Evolutionary conservation across 1,140 invertebrate species (phyloP).

Genomic region (Drosophila littoralis): DNA sequence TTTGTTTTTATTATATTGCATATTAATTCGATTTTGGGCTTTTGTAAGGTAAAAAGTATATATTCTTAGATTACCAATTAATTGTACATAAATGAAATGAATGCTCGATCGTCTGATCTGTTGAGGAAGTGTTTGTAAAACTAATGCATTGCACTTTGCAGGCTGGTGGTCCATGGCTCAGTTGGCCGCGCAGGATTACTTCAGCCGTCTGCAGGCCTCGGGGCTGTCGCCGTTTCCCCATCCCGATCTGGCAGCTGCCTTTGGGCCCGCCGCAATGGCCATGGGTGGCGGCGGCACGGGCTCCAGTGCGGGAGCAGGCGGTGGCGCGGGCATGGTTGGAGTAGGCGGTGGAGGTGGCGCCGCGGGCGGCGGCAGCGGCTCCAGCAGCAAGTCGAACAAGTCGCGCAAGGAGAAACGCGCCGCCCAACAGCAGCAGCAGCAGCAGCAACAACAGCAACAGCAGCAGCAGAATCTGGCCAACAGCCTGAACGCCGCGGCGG

Average conservation of each 20-base stretch:
- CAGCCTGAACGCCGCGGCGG: slow-evolving; percentile 84
- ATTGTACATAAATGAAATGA: no score
- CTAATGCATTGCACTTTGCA: slow-evolving; percentile 64
- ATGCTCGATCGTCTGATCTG: background rate
- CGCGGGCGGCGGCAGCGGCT: slow-evolving; percentile 58
- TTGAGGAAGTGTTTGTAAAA: background rate
- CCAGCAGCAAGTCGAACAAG: slow-evolving; percentile 77
- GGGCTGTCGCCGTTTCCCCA: slow-evolving; percentile 89
- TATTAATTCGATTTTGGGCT: no score
- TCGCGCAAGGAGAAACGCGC: slow-evolving; percentile 78
- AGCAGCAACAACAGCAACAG: slow-evolving; percentile 77
- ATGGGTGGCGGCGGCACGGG: slow-evolving; percentile 79
- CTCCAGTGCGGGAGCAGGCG: slow-evolving; percentile 65
- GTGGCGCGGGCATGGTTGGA: slow-evolving; percentile 51
- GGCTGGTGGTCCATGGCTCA: slow-evolving; percentile 96
- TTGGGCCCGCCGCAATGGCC: slow-evolving; percentile 85
- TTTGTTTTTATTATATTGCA: background rate
- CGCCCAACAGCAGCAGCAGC: slow-evolving; percentile 71
- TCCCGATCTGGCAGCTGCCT: slow-evolving; percentile 81
- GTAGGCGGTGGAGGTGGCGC: slow-evolving; percentile 53
- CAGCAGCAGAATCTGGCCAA: slow-evolving; percentile 82
- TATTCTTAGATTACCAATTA: no score
- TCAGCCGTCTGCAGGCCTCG: slow-evolving; percentile 91
- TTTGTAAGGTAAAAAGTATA: no score
- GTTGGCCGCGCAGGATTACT: slow-evolving; percentile 93